Evolutionary conservation across 2,113 vertebrate species (phyloP), one percentile per base, ranked within the genome.

Genomic region (Galemys pyrenaicus): DNA sequence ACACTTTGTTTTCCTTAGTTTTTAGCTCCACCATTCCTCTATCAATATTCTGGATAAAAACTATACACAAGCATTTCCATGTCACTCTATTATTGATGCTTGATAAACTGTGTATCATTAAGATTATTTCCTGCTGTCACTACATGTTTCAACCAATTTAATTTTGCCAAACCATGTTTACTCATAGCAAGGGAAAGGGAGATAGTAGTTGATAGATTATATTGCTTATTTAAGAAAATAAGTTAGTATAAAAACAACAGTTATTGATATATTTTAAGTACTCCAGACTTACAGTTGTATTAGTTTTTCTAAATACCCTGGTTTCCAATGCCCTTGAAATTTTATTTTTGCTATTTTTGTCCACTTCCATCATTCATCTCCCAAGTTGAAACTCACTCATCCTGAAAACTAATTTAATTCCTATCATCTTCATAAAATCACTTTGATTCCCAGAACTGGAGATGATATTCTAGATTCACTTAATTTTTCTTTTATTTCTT

Each of bases 41-140:
- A 65, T 22, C 8, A 94, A 30, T 65, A 60, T 75, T 88, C 64
- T 70, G 41, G 94, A 77, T 88, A 87, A 95, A 94, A 87, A 19
- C 35, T 0, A 35, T 39, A 56, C 0, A 19, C 35, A 67, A 60
- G 49, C 8, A 58, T 26, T 84, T 44, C 6, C 19, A 49, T 35
- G 88, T 92, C 60, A 28, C 26, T 41, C 1, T 87, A 12, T 91
- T 65, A 30, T 11, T 49, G 17, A 71, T 54, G 11, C 24, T 68
- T 64, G 16, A 58, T 70, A 71, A 70, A 80, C 67, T 62, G 22
- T 30, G 46, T n/a, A 16, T 13, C 24, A 74, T 13, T 73, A 44
- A 94, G 70, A 60, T 56, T 84, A 88, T 71, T 67, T 81, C 24
- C 68, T 91, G 6, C 5, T 49, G 13, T 32, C 70, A 15, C 7